Percentiles rank a stretch among this genome's conserved stretches.
Conservation (phyloP, 92 coral and sea anemone genomes). For the Bergia puertoricense region DNA sequence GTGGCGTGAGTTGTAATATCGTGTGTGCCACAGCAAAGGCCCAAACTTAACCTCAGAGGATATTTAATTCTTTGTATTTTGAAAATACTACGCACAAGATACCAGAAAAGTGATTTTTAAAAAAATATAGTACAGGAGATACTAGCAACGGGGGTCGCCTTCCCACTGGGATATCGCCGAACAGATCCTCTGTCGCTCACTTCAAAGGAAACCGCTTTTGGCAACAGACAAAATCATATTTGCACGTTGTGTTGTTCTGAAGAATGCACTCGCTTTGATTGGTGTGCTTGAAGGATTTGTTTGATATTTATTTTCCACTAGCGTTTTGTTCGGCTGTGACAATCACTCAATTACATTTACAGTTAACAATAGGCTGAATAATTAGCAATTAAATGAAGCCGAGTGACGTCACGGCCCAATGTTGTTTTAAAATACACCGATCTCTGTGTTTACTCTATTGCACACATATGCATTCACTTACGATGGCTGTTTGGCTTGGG, state of each 20-base stretch:
- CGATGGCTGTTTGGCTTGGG: slow-evolving; percentile 45
- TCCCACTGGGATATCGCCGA: slow-evolving; percentile 32
- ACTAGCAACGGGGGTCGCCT: slow-evolving; percentile 17
- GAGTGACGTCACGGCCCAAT: slow-evolving; percentile 62
- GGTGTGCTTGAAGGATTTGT: slow-evolving; percentile 35
- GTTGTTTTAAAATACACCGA: slow-evolving; percentile 38
- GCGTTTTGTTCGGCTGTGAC: slow-evolving; percentile 37
- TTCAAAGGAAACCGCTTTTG: slow-evolving; percentile 36
- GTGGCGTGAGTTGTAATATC: neutral
- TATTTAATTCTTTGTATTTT: neutral
- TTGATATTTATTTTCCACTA: slow-evolving; percentile 35
- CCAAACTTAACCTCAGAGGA: neutral
- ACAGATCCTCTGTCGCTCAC: slow-evolving; percentile 26
- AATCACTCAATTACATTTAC: slow-evolving; percentile 42
- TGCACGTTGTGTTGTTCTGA: slow-evolving; percentile 24
- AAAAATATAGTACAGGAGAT: neutral
- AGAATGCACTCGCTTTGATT: slow-evolving; percentile 39
- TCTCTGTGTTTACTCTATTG: slow-evolving; percentile 50
- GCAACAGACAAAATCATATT: slow-evolving; percentile 31
- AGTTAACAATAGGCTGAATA: slow-evolving; percentile 47
- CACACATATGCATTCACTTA: slow-evolving; percentile 59
- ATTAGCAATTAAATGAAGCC: slow-evolving; percentile 73
- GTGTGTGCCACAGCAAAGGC: neutral
- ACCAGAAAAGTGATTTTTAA: slow-evolving; percentile 3
- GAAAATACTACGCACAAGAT: slow-evolving; percentile 1